Conservation (phyloP, 2,797 vertebrate species). For the Ctenopoma multispine region DNA sequence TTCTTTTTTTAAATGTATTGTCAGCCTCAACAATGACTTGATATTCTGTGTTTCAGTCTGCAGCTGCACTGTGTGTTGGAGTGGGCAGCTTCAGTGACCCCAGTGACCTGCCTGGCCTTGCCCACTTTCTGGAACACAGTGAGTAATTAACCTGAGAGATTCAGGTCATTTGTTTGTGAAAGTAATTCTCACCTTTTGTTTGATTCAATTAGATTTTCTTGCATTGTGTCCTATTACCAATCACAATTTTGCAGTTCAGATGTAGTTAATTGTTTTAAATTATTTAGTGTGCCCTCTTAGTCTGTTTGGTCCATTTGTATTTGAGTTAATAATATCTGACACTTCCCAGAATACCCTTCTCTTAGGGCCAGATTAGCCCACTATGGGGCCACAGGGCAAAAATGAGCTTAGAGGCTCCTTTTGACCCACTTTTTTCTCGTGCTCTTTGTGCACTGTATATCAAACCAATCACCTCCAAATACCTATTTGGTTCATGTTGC, state of each 20-base stretch:
- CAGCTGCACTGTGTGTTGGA: slow-evolving; percentile 94
- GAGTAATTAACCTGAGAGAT: slow-evolving; percentile 72
- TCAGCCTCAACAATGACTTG: slow-evolving; percentile 9
- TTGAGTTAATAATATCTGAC: slow-evolving; percentile 53
- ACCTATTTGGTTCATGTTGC: not conserved
- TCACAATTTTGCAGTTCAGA: slow-evolving; percentile 3
- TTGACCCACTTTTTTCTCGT: slow-evolving; percentile 33
- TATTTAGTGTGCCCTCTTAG: slow-evolving; percentile 25
- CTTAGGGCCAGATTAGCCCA: slow-evolving; percentile 26
- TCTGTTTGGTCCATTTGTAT: slow-evolving; percentile 35
- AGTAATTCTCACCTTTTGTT: not conserved
- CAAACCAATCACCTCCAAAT: slow-evolving; percentile 23
- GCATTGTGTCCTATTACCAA: not conserved
- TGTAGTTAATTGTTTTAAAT: slow-evolving; percentile 33
- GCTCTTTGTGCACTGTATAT: slow-evolving; percentile 14
- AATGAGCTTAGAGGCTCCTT: slow-evolving; percentile 26
- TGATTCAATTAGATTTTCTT: not conserved
- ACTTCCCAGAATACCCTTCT: slow-evolving; percentile 45
- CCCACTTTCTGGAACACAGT: slow-evolving; percentile 99
- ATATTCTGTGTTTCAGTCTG: slow-evolving; percentile 85
- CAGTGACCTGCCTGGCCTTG: slow-evolving; percentile 93
- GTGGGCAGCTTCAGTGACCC: slow-evolving; percentile 98
- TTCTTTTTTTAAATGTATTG: not conserved
- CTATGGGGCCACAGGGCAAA: slow-evolving; percentile 20
- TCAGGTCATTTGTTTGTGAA: slow-evolving; percentile 1